phyloP scores from a whole-genome alignment of 1,140 invertebrate genomes.

The Eumaeus atala region DNA sequence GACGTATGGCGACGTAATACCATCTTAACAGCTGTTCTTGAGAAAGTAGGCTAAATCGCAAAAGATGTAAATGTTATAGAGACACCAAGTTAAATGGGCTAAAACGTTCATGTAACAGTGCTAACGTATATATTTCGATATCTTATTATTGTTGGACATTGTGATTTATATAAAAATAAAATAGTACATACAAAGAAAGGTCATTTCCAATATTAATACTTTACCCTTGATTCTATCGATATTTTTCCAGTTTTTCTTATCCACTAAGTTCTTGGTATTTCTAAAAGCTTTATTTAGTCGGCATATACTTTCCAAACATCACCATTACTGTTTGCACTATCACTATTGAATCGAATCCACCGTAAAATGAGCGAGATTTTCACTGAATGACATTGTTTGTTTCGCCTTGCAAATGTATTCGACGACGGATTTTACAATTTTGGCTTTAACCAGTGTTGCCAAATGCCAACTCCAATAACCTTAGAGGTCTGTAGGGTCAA shows the following conservation, averaged over 20 bases:
- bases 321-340: slow-evolving; percentile 2
- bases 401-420: too few relatives aligned
- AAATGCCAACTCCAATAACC: too few relatives aligned
- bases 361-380: not conserved
- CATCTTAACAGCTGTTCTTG: slow-evolving; percentile 66
- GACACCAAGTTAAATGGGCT: slow-evolving; percentile 25
- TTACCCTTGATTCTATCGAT: slow-evolving; percentile 10
- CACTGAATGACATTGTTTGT: not conserved
- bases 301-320: not conserved
- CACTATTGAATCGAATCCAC: not conserved
- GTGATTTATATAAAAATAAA: too few relatives aligned
- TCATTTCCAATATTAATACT: slow-evolving; percentile 16
- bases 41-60: slow-evolving; percentile 49
- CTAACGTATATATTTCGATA: too few relatives aligned
- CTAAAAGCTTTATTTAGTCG: not conserved
- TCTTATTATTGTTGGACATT: too few relatives aligned
- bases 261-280: not conserved
- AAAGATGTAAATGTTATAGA: slow-evolving; percentile 25
- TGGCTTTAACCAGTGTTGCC: too few relatives aligned
- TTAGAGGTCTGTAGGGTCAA: too few relatives aligned
- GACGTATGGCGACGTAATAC: slow-evolving; percentile 63
- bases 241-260: not conserved
- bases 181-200: slow-evolving; percentile 20
- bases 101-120: not conserved
- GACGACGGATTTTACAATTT: too few relatives aligned